These are phyloP conservation scores for Myzus persicae DNA, from an alignment of 1,140 invertebrate species.

Conservation along the genomic window DNA sequence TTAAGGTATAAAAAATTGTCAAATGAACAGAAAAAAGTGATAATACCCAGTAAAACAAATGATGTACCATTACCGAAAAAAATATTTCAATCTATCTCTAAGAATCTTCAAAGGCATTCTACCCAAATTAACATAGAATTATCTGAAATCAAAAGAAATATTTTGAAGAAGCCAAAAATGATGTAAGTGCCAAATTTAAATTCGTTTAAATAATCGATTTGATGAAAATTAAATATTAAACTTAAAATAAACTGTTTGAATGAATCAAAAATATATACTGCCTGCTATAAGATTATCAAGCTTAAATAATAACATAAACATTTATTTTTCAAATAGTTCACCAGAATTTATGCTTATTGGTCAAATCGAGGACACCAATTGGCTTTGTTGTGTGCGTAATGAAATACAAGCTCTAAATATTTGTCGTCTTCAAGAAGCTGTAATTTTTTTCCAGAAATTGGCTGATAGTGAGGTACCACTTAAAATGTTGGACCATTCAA, in stretches of 20 bases:
- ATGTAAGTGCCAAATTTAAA: constrained; percentile 35
- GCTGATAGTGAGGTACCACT: constrained; percentile 58
- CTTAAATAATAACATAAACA: constrained; percentile 1
- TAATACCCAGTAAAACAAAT: constrained; percentile 16
- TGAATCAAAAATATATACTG: neutral
- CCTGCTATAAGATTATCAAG: neutral
- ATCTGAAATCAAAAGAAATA: constrained; percentile 54
- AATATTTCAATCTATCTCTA: constrained; percentile 27
- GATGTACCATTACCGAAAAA: constrained; percentile 50
- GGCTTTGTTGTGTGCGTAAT: constrained; percentile 54
- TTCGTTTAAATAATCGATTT: neutral
- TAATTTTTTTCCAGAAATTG: constrained; percentile 60
- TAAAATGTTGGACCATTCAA: constrained; percentile 59
- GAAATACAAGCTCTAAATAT: constrained; percentile 58
- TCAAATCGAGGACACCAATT: constrained; percentile 20
- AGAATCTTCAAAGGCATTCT: constrained; percentile 41
- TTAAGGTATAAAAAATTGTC: constrained; percentile 65
- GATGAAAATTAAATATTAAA: neutral
- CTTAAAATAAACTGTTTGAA: neutral
- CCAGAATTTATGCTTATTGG: neutral
- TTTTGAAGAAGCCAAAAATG: neutral
- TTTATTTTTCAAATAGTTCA: neutral
- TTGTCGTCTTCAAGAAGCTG: constrained; percentile 59
- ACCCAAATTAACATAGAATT: constrained; percentile 46
- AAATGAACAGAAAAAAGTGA: constrained; percentile 59